phyloP scores from a whole-genome alignment of 37 sponge, comb jelly and placozoan genomes.

The Agelas oroides region DNA sequence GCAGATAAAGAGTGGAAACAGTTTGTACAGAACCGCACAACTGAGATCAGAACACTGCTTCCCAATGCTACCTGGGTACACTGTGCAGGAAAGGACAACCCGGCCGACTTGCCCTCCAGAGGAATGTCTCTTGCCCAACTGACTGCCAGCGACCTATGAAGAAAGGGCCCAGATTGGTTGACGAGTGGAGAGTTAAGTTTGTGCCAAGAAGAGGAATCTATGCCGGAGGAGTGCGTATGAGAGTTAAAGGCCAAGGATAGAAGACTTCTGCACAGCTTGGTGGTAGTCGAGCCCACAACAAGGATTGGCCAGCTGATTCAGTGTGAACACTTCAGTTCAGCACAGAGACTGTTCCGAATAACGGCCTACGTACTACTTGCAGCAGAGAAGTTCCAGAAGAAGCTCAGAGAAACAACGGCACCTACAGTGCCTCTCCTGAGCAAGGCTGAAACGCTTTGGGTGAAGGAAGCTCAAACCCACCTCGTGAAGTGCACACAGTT shows the following conservation, averaged over 20 bases:
- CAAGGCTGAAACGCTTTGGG: slow-evolving; percentile 15
- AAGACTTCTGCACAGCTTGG: neutral
- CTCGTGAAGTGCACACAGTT: slow-evolving; percentile 16
- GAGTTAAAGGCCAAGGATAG: slow-evolving; percentile 13
- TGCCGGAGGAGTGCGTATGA: neutral
- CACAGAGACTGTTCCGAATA: slow-evolving; percentile 8
- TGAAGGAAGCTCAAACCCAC: slow-evolving; percentile 6
- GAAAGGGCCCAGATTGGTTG: slow-evolving; percentile 4
- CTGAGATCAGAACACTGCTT: slow-evolving; percentile 1
- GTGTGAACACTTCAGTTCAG: slow-evolving; percentile 2
- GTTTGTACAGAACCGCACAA: slow-evolving; percentile 29
- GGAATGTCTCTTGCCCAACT: slow-evolving; percentile 4
- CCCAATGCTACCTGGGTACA: slow-evolving; percentile 15
- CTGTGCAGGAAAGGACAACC: slow-evolving; percentile 19
- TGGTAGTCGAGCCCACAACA: neutral
- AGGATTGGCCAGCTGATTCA: neutral
- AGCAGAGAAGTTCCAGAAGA: neutral
- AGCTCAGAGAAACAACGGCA: neutral
- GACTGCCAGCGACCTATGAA: neutral
- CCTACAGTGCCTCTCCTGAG: neutral
- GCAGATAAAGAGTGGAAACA: slow-evolving; percentile 18
- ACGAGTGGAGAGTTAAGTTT: neutral
- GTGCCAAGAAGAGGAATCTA: neutral
- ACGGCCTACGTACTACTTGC: slow-evolving; percentile 29
- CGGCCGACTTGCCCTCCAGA: slow-evolving; percentile 44